Conservation (phyloP, 2,113 vertebrate species). For the Hassar affinis region DNA sequence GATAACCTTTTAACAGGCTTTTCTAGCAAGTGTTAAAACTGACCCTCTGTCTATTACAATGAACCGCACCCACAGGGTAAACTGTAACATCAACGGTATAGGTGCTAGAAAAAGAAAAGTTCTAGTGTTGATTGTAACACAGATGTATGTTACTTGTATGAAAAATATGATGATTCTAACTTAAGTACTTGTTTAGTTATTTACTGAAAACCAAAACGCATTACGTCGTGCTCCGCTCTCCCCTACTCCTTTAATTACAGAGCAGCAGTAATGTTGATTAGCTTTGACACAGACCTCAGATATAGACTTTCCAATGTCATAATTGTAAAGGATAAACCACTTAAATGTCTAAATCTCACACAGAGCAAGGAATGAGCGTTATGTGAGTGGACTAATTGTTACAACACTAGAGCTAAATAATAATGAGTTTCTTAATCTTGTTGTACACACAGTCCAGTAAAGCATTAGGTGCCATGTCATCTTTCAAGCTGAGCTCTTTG, state of each 20-base stretch:
- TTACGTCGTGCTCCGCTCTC: too few relatives aligned
- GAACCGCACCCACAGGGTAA: too few relatives aligned
- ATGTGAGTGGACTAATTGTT: conserved; percentile 13
- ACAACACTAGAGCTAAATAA: conserved; percentile 2
- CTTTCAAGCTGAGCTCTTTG: conserved; percentile 25
- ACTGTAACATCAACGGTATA: too few relatives aligned
- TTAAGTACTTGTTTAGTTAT: too few relatives aligned
- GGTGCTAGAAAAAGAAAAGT: too few relatives aligned
- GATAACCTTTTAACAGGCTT: too few relatives aligned
- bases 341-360: conserved; percentile 4
- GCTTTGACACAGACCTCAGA: not conserved
- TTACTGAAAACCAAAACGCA: too few relatives aligned
- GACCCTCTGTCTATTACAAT: too few relatives aligned
- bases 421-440: not conserved
- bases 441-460: not conserved
- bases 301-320: not conserved
- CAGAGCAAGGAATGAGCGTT: not conserved
- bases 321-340: conserved; percentile 13
- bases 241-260: conserved; percentile 5
- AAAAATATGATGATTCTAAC: too few relatives aligned
- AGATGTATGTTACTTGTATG: too few relatives aligned
- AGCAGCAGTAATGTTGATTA: conserved; percentile 3
- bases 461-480: conserved; percentile 18
- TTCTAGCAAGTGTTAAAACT: too few relatives aligned
- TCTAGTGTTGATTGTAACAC: too few relatives aligned